These are phyloP conservation scores for Campoplex capitator DNA, from an alignment of 2,888 invertebrate species.

Conservation along the genomic window DNA sequence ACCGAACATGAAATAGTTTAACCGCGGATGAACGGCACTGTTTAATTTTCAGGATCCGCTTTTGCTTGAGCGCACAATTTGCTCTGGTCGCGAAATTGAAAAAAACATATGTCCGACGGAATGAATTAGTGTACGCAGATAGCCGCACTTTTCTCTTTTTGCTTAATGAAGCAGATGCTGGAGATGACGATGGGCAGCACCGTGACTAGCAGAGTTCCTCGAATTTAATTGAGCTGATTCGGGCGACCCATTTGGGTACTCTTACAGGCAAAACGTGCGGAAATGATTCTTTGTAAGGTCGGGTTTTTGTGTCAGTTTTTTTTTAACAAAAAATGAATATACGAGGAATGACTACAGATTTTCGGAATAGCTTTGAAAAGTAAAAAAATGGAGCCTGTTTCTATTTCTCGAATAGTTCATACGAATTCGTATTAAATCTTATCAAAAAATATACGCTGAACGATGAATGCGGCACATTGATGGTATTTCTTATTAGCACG, in stretches of 20 bases:
- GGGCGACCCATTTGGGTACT: constrained; percentile 43
- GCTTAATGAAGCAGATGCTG: constrained; percentile 59
- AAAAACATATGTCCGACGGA: constrained; percentile 57
- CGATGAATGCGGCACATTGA: not conserved
- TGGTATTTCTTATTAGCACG: constrained; percentile 3
- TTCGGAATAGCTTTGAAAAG: not conserved
- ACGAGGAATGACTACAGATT: constrained; percentile 15
- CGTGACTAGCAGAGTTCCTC: constrained; percentile 44
- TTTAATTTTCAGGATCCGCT: constrained; percentile 51
- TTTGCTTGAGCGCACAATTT: not conserved
- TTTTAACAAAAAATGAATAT: not conserved
- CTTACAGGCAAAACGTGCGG: constrained; percentile 18
- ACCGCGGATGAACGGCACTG: constrained; percentile 52
- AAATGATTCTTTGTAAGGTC: constrained; percentile 57
- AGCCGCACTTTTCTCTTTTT: constrained; percentile 41
- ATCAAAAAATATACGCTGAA: not conserved
- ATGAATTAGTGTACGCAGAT: constrained; percentile 59
- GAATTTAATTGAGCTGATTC: constrained; percentile 65
- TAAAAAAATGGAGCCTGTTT: not conserved
- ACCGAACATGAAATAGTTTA: constrained; percentile 53
- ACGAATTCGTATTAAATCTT: not conserved
- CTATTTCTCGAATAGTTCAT: not conserved
- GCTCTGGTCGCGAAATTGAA: constrained; percentile 56
- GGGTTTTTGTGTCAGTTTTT: constrained; percentile 37
- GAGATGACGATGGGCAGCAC: constrained; percentile 39